These are phyloP conservation scores for Actinostola sp. DNA, from an alignment of 92 coral and sea anemone species.

Conservation along the genomic window DNA sequence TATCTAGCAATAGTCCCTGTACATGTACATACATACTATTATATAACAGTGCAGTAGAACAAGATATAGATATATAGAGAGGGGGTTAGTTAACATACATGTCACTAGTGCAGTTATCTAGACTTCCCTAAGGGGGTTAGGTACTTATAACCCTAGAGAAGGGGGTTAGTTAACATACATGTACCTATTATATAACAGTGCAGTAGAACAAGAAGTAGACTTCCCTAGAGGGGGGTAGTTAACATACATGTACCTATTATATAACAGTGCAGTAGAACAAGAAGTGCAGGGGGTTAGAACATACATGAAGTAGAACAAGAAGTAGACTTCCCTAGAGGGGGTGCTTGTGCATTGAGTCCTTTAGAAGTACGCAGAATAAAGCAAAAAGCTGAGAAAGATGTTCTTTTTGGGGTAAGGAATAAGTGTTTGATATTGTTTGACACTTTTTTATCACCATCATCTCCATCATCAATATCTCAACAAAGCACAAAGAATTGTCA, in stretches of 20 bases:
- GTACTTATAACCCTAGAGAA: no score
- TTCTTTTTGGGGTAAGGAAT: conserved; percentile 84
- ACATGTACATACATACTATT: neutral
- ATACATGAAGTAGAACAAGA: conserved; percentile 40
- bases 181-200: neutral
- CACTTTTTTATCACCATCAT: no score
- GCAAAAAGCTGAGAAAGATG: conserved; percentile 90
- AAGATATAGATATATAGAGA: no score
- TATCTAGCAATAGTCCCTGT: no score
- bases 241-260: neutral
- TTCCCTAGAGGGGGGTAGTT: neutral
- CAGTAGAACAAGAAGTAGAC: no score
- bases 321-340: conserved; percentile 95
- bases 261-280: neutral
- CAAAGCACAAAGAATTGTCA: neutral
- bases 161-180: neutral
- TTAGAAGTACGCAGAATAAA: conserved; percentile 87
- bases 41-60: no score
- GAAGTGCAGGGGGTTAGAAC: conserved; percentile 12
- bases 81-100: no score
- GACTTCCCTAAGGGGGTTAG: no score
- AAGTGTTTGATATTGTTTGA: neutral
- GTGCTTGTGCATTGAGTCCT: conserved; percentile 81
- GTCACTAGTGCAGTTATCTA: no score
- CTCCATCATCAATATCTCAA: neutral